Conservation (phyloP, 2,888 invertebrate species). For the Julus scanicus region DNA sequence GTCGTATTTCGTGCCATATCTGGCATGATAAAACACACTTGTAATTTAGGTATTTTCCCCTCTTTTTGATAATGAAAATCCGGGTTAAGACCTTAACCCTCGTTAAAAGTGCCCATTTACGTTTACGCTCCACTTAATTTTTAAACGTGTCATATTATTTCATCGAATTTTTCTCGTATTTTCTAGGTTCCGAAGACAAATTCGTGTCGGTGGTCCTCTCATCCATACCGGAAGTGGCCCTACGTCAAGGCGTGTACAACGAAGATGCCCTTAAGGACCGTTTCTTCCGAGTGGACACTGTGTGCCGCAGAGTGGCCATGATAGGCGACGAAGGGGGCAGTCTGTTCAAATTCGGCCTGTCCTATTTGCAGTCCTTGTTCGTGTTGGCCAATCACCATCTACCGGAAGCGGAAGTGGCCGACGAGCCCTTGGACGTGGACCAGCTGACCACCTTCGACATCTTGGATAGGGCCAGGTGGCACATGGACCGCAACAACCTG, state of each 20-base stretch:
- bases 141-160: too few species aligned
- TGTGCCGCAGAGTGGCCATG: conserved; percentile 85
- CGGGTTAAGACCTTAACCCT: too few species aligned
- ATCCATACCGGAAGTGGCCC: conserved; percentile 81
- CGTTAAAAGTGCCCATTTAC: not conserved
- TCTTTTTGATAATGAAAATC: too few species aligned
- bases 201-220: conserved; percentile 81
- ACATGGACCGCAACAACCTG: conserved; percentile 88
- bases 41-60: too few species aligned
- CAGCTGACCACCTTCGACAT: conserved; percentile 87
- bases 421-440: conserved; percentile 79
- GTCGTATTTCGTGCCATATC: too few species aligned
- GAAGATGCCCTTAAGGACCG: conserved; percentile 86
- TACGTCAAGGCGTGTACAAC: conserved; percentile 85
- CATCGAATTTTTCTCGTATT: not conserved
- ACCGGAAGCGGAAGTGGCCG: conserved; percentile 74
- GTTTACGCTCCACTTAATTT: not conserved
- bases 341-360: conserved; percentile 74
- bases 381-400: conserved; percentile 70
- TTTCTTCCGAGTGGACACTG: conserved; percentile 79
- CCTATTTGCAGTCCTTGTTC: conserved; percentile 89
- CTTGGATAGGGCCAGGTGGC: conserved; percentile 89
- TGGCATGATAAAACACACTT: too few species aligned
- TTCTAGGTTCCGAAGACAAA: conserved; percentile 71
- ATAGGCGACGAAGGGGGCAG: conserved; percentile 90